A percentile compares a stretch with the other conserved stretches of the same genome.
Evolutionary conservation across 2,888 invertebrate genomes (phyloP).

Genomic region (Eristalinus sepulchralis): DNA sequence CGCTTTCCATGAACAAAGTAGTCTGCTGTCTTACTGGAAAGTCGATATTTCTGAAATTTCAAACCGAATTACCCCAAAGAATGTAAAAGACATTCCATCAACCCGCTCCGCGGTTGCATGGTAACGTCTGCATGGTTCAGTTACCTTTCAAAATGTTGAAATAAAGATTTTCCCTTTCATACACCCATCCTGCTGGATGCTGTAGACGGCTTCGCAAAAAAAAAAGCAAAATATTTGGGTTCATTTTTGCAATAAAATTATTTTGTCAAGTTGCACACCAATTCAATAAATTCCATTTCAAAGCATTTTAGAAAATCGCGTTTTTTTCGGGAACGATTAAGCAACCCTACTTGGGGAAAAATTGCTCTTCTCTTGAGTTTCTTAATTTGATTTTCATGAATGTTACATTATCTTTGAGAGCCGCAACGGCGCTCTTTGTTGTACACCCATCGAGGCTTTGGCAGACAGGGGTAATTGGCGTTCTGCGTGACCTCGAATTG

Average conservation of each 20-base stretch:
- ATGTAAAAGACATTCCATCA: neutral
- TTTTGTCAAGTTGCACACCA: neutral
- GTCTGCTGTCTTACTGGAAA: neutral
- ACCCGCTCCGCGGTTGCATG: neutral
- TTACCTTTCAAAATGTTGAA: neutral
- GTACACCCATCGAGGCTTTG: neutral
- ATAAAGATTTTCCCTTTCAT: neutral
- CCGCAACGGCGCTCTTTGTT: conserved; percentile 17
- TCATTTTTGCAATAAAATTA: neutral
- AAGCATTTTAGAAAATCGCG: neutral
- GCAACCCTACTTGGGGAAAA: conserved; percentile 20
- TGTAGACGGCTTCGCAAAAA: neutral
- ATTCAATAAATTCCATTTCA: neutral
- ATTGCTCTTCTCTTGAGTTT: conserved; percentile 13
- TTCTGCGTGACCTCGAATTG: conserved; percentile 28
- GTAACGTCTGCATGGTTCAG: neutral
- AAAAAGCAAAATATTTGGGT: neutral
- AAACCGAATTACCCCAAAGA: neutral
- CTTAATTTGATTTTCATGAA: conserved; percentile 46
- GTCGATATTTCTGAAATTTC: neutral
- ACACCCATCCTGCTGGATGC: neutral
- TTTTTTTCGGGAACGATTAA: conserved; percentile 4
- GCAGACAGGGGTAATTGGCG: neutral
- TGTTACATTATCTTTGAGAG: conserved; percentile 27
- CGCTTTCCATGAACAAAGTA: neutral